Conservation (phyloP, 1,140 invertebrate genomes). For the Agrilus planipennis region DNA sequence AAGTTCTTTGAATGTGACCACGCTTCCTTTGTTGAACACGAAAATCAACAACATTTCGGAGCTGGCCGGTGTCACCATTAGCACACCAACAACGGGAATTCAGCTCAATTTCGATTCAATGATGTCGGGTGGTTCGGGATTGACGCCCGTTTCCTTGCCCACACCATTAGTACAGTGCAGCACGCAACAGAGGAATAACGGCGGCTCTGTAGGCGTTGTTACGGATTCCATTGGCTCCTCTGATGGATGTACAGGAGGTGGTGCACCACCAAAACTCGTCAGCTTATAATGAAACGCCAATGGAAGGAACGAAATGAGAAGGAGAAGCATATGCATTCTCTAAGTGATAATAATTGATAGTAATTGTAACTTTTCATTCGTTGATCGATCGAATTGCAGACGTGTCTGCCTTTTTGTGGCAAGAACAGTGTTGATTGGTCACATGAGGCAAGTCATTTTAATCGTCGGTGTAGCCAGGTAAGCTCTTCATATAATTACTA, state of each 20-base stretch:
- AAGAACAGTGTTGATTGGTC: neutral
- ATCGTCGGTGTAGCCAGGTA: neutral
- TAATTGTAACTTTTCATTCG: neutral
- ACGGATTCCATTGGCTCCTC: conserved; percentile 53
- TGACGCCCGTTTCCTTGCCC: conserved; percentile 69
- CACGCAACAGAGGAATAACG: conserved; percentile 53
- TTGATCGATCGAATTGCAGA: neutral
- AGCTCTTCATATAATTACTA: too few species aligned
- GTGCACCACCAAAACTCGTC: conserved; percentile 56
- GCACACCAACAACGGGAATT: conserved; percentile 76
- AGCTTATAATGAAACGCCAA: conserved; percentile 52
- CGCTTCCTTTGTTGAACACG: neutral
- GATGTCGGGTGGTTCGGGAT: conserved; percentile 83
- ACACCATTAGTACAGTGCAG: conserved; percentile 55
- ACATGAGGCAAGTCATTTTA: neutral
- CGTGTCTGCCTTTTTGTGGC: neutral
- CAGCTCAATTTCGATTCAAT: conserved; percentile 84
- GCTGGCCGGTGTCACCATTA: conserved; percentile 67
- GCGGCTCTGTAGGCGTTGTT: conserved; percentile 36
- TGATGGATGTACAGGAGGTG: conserved; percentile 52
- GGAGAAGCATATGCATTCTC: too few species aligned
- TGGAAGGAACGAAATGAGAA: too few species aligned
- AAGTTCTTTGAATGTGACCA: conserved; percentile 22
- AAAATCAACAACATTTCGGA: conserved; percentile 28
- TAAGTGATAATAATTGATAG: conserved; percentile 8